Conservation (phyloP, 1,140 invertebrate genomes). For the Pseudomyrmex dendroicus region DNA sequence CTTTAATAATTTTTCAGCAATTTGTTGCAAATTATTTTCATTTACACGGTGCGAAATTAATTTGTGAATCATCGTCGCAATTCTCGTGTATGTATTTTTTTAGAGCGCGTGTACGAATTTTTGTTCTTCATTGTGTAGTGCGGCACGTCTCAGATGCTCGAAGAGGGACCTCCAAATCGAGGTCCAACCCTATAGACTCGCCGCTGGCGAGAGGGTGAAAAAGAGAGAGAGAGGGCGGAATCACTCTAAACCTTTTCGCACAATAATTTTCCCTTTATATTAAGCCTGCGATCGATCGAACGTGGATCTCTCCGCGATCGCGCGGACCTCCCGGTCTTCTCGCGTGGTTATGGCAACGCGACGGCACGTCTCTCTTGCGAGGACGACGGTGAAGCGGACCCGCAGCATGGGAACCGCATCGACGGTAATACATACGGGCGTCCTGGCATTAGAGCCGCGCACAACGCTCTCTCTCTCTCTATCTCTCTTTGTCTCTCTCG, state of each 20-base stretch:
- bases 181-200: slow-evolving; percentile 4
- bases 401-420: slow-evolving; percentile 65
- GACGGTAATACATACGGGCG: slow-evolving; percentile 64
- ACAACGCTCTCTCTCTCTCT: slow-evolving; percentile 36
- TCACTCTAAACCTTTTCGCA: slow-evolving; percentile 5
- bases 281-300: slow-evolving; percentile 38
- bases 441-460: slow-evolving; percentile 59
- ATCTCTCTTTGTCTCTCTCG: background rate
- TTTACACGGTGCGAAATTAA: too few relatives aligned
- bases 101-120: too few relatives aligned
- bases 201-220: slow-evolving; percentile 2
- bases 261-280: slow-evolving; percentile 55
- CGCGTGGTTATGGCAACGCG: slow-evolving; percentile 28
- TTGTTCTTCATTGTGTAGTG: too few relatives aligned
- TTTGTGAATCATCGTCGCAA: too few relatives aligned
- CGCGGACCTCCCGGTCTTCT: slow-evolving; percentile 12
- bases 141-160: background rate
- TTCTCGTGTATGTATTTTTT: too few relatives aligned
- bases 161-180: background rate
- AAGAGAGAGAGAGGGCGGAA: background rate
- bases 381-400: slow-evolving; percentile 32
- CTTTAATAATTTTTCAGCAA: too few relatives aligned
- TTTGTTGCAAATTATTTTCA: too few relatives aligned
- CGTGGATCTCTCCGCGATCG: slow-evolving; percentile 41
- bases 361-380: slow-evolving; percentile 10